Base-by-base conservation (phyloP, 2,888 invertebrate species). In the Diabrotica balteata region DNA sequence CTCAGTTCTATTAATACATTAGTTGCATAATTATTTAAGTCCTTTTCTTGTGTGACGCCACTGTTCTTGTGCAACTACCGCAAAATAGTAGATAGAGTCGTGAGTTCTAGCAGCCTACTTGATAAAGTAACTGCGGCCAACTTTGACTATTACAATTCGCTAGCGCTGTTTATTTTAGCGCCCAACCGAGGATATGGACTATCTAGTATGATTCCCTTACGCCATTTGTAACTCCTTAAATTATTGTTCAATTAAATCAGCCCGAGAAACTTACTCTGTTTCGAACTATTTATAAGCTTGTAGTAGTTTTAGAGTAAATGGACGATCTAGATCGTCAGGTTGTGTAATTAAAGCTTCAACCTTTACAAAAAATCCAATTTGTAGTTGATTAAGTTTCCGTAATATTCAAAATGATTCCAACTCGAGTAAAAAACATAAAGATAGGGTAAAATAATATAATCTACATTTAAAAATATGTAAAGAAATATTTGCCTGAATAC, bases 81-180 rank as follows among this genome's bases (percentile, higher is more conserved):
- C 32, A 32, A 32, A 32, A 32, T 32, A 32, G 32, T 32, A 32
- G 32, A 32, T 32, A 1, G 32, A 32, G 10, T 42, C n/a, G 7
- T 47, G 43, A 63, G 43, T 51, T 63, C 57, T 57, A 57, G 53
- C 63, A 22, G 51, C 63, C 79, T 77, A 76, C 77, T 81, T 81
- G 81, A 81, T 82, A 81, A 82, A 82, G 80, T 80, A 82, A 82
- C 81, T 81, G 82, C 80, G 82, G 82, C 80, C 77, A 83, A 83
- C 83, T 83, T 83, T 79, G 76, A 77, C 83, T 81, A 83, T 83
- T 83, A 83, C 80, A 75, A 74, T 77, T 68, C 80, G 81, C 82
- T 81, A 79, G 81, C 76, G 79, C 81, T 80, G 81, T 83, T 82
- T 81, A 79, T 83, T 81, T 79, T 72, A 50, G 67, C 65, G 57